Percentiles rank a stretch among this genome's conserved stretches.
Conservation (phyloP, 2,113 vertebrate genomes). For the Callaeas wilsoni region DNA sequence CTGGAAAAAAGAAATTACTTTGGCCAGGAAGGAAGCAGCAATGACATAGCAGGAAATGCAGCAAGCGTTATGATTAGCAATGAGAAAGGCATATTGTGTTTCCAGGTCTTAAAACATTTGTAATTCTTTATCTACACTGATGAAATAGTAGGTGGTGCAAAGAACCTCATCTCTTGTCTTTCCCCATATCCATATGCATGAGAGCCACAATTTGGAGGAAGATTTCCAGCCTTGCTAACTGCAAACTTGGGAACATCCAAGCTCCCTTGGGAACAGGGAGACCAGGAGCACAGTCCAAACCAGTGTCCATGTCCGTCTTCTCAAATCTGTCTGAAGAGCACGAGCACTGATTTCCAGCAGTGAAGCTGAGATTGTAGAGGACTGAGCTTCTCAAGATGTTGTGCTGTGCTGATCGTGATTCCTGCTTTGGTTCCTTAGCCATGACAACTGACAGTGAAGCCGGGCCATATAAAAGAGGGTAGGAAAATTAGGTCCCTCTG, state of each 20-base stretch:
- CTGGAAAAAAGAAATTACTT: not conserved
- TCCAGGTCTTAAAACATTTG: not conserved
- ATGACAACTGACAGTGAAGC: not conserved
- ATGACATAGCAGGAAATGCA: not conserved
- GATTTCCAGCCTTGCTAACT: not conserved
- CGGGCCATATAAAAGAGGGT: not conserved
- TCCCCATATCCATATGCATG: not conserved
- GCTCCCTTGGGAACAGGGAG: not conserved
- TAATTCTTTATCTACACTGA: not conserved
- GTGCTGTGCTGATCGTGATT: not conserved
- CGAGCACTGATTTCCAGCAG: not conserved
- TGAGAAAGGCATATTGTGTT: not conserved
- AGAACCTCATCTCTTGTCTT: not conserved
- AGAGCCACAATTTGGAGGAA: not conserved
- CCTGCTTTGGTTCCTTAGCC: not conserved
- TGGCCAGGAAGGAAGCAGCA: not conserved
- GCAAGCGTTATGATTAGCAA: not conserved
- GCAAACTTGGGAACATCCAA: not conserved
- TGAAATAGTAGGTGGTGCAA: not conserved
- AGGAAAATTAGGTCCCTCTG: not conserved
- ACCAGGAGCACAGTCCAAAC: not conserved
- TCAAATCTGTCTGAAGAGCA: not conserved
- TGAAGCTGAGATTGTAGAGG: not conserved
- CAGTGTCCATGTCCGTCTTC: not conserved
- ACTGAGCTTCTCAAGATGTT: not conserved